Percentiles rank a stretch among this genome's conserved stretches.
These are phyloP conservation scores for Vicugna pacos DNA, from an alignment of 2,113 vertebrate genomes.

Conservation along the genomic window DNA sequence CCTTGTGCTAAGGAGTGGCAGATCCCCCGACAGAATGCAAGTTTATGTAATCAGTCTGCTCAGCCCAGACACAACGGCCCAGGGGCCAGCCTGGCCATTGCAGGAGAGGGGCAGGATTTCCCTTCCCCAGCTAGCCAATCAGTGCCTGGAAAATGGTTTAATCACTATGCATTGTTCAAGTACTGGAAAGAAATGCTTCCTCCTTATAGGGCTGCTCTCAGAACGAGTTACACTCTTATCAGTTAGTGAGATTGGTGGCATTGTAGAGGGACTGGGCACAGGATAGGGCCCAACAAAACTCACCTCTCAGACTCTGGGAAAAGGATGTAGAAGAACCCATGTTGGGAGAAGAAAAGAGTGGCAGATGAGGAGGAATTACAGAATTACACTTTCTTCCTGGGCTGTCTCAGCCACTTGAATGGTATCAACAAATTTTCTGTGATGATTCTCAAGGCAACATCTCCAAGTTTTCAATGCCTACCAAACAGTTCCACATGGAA, in stretches of 20 bases:
- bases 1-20: constrained; percentile 24
- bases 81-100: constrained; percentile 7
- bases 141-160: background rate
- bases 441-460: constrained; percentile 18
- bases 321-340: background rate
- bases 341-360: background rate
- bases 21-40: background rate
- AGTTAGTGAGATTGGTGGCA: background rate
- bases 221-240: background rate
- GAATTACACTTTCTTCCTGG: constrained; percentile 22
- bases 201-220: background rate
- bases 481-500: background rate
- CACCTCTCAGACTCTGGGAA: constrained; percentile 3
- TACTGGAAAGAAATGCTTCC: constrained; percentile 32
- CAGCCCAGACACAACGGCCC: constrained; percentile 53
- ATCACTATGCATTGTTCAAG: background rate
- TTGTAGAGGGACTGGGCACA: background rate
- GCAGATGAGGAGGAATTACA: background rate
- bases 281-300: background rate
- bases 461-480: constrained; percentile 16
- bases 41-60: constrained; percentile 58
- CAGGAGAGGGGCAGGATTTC: constrained; percentile 61
- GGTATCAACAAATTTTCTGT: background rate
- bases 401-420: background rate
- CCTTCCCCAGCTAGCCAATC: constrained; percentile 16